Base-by-base conservation (phyloP, 1,140 invertebrate genomes). In the Sipha flava region DNA sequence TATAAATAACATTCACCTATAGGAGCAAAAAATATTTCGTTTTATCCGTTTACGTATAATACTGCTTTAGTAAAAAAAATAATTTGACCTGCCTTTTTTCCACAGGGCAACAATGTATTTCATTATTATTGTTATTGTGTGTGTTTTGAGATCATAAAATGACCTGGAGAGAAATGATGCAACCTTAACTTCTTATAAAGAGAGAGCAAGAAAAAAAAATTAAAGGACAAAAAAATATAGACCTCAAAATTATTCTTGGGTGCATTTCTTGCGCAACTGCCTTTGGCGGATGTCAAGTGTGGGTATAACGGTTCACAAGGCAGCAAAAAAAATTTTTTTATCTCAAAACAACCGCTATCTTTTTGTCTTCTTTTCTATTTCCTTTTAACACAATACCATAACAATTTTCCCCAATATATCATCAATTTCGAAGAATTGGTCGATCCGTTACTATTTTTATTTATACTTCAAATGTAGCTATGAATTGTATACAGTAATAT, bases 281-380 rank as follows among this genome's bases (percentile, higher is more conserved):
- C 73, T 77, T 77, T 77, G 73, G 73, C 73, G 73, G 73, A 23
- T 59, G 73, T 77, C 49, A 23, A 77, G 34, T 59, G 52, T 26
- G 21, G 6, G 59, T 57, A 31, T 77, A 77, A 77, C 73, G 73
- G 73, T 77, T 54, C 34, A 43, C 34, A 40, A 59, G 26, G 73
- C 21, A 57, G 73, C 49, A 59, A 59, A 40, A 59, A 77, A 77
- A 57, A 23, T 23, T 72, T 49, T 52, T 68, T 57, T 59, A 59
- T 57, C 52, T 2, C 40, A 3, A 34, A 59, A 77, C 34, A 57
- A 77, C 73, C 73, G 52, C 34, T 77, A 77, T 77, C 72, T 77
- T 77, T 75, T 77, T 77, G 45, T 54, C 21, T 54, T 43, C 49
- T 23, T 77, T 43, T 70, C 14, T 29, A 29, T 70, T 66, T 66